phyloP scores from a whole-genome alignment of 1,140 invertebrate genomes.

The Gonioctena quinquepunctata region DNA sequence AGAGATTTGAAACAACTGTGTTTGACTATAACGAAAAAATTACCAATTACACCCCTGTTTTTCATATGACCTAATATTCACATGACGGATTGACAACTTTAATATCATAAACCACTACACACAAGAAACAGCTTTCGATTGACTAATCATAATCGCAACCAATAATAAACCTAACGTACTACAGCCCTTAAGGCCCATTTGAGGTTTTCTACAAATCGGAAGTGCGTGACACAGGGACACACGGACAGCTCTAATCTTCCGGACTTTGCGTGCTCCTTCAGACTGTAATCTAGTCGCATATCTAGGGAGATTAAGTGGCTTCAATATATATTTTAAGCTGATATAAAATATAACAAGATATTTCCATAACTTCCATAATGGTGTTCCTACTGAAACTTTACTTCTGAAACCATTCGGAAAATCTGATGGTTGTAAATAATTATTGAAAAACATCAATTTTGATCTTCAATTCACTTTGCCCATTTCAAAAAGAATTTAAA shows the following conservation, averaged over 20 bases:
- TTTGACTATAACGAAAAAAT: too few relatives aligned
- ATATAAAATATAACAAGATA: too few relatives aligned
- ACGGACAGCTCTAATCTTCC: slow-evolving; percentile 45
- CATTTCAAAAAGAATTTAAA: too few relatives aligned
- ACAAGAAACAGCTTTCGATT: background rate
- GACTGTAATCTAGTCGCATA: slow-evolving; percentile 39
- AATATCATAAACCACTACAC: background rate
- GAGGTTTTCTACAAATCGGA: slow-evolving; percentile 24
- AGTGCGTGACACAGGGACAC: slow-evolving; percentile 41
- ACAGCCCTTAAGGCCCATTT: slow-evolving; percentile 15
- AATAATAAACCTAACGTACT: background rate
- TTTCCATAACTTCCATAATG: too few relatives aligned
- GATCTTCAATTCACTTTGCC: too few relatives aligned
- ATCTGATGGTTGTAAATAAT: too few relatives aligned
- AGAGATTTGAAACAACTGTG: too few relatives aligned
- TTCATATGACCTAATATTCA: background rate
- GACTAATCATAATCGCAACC: background rate
- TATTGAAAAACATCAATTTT: too few relatives aligned
- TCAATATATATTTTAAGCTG: slow-evolving; percentile 3
- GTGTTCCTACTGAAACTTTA: too few relatives aligned
- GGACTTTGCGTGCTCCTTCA: slow-evolving; percentile 36
- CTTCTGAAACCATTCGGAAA: too few relatives aligned
- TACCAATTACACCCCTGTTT: background rate
- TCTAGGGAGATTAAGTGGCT: slow-evolving; percentile 33
- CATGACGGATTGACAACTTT: background rate